Evolutionary conservation across 2,797 vertebrate species (phyloP), one percentile per base, ranked within the genome.

Genomic region (Thripadectes ignobilis): DNA sequence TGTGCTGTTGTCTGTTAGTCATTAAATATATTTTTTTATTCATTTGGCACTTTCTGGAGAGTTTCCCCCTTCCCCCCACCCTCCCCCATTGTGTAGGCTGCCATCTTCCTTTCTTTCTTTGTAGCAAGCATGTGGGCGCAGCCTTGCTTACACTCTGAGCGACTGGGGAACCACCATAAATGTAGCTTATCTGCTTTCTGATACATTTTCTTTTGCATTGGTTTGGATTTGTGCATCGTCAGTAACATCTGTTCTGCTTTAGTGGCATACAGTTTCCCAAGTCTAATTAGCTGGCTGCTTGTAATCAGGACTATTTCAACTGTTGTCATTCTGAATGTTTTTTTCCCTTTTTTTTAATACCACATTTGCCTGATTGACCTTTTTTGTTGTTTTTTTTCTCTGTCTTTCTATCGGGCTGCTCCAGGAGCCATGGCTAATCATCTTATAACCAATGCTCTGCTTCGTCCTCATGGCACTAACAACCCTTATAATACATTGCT

Each of bases 401-500:
- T 98, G 97, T 98, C 97, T 98, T 98, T 97, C 98, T 98, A 97
- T 98, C 97, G 98, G 99, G 98, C 99, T 99, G 98, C 98, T 99
- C 98, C 99, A 99, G 99, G 99, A 99, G 99, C 99, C 98, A 99
- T 99, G 99, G 99, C 99, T 99, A 99, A 99, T 98, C 99, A 99
- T 99, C 99, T 99, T 98, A 99, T 99, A 98, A 99, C 99, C 99
- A 99, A 99, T 98, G 99, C 99, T 98, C 99, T 99, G 97, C 99
- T 99, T 98, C 99, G 99, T 99, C 99, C 99, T 98, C 99, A 99
- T 99, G 99, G 99, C 98, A 99, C 99, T 99, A 99, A 99, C 99
- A 99, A 99, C 99, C 99, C 99, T 98, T 99, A 99, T 99, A 99
- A 99, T 98, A 99, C 99, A 98, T 99, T 99, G 99, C 99, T 99